phyloP scores from a whole-genome alignment of 2,113 vertebrate species.

The Xerus inauris region DNA sequence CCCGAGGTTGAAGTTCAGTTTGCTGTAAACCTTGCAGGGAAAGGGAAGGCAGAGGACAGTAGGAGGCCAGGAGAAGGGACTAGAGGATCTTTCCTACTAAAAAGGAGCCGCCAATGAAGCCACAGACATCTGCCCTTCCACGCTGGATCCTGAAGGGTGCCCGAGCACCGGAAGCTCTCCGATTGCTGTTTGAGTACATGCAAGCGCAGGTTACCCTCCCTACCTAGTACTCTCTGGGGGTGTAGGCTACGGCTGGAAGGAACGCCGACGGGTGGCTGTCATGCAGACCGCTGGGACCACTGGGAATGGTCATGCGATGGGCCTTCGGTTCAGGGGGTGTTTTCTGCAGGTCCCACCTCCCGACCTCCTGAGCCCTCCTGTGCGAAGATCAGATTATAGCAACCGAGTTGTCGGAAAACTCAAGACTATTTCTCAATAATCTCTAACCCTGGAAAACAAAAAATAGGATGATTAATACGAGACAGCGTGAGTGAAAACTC shows the following conservation, averaged over 20 bases:
- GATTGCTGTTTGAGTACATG: background rate
- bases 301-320: background rate
- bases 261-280: no score
- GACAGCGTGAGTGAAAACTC: background rate
- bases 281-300: background rate
- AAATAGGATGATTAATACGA: background rate
- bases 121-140: background rate
- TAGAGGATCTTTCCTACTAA: background rate
- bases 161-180: background rate
- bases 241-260: background rate
- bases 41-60: background rate
- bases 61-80: background rate
- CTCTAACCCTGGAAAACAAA: background rate
- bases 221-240: background rate
- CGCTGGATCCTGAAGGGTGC: background rate
- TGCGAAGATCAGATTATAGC: slow-evolving; percentile 8
- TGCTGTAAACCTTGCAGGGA: background rate
- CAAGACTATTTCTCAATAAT: background rate
- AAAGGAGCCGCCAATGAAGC: background rate
- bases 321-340: background rate
- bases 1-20: background rate
- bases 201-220: background rate
- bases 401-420: background rate
- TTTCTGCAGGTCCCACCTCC: background rate
- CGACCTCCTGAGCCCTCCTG: background rate